Percentiles rank a stretch among this genome's conserved stretches.
These are phyloP conservation scores for Pangasius djambal DNA, from an alignment of 2,797 vertebrate species.

Conservation along the genomic window DNA sequence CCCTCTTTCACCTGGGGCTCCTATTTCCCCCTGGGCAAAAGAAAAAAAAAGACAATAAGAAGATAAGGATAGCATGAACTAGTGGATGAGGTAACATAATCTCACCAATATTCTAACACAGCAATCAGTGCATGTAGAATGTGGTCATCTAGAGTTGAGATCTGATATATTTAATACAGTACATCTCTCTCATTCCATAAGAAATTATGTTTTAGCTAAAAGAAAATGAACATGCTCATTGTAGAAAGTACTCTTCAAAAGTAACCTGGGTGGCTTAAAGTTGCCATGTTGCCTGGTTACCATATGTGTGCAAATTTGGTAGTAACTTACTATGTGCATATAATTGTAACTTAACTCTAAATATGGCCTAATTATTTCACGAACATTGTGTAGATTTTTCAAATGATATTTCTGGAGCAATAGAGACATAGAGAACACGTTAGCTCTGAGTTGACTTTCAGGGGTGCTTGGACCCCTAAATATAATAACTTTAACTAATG, in stretches of 20 bases:
- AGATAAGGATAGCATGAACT: neutral
- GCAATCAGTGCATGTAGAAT: neutral
- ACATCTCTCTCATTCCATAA: no score
- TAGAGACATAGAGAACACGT: neutral
- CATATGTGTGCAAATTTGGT: neutral
- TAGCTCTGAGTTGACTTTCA: neutral
- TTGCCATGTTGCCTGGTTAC: neutral
- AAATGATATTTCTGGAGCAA: neutral
- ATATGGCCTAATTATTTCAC: neutral
- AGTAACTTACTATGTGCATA: neutral
- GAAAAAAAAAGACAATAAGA: neutral
- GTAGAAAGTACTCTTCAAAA: neutral
- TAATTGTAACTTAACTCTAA: neutral
- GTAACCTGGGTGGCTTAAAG: neutral
- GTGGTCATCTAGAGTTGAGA: no score
- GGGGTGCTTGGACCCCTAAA: neutral
- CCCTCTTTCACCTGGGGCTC: constrained; percentile 85
- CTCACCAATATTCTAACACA: no score
- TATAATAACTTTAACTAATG: neutral
- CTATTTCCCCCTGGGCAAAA: constrained; percentile 85
- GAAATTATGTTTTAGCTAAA: neutral
- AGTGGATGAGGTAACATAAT: neutral
- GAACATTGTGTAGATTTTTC: neutral
- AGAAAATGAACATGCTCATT: neutral
- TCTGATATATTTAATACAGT: neutral